Base-by-base conservation (phyloP, 1,140 invertebrate species). In the Atta cephalotes region DNA sequence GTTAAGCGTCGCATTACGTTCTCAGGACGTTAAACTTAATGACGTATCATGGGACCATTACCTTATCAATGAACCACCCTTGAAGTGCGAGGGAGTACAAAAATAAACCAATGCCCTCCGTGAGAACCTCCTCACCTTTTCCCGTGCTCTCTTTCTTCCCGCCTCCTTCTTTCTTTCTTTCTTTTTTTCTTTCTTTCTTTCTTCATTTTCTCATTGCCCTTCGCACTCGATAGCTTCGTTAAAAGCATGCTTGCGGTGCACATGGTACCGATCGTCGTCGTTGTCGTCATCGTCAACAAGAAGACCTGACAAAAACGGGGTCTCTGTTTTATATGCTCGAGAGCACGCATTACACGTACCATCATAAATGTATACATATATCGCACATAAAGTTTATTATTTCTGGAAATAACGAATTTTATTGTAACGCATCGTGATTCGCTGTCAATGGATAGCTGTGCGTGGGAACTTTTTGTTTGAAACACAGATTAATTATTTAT, bases 31-130 rank as follows among this genome's bases (percentile, higher is more conserved):
- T 91, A 71, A 85, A 80, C 82, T 87, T 58, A 78, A 88, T 56
- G 65, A 92, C 82, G 87, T 92, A 92, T 93, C 92, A 92, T 88
- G 89, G 84, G 87, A 78, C 91, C 87, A 93, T 94, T 93, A 93
- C 92, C 89, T 93, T 94, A 94, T 94, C 93, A 93, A 90, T 90
- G 89, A 86, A 78, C 90, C 85, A 91, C 90, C 90, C 92, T 88
- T 91, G 84, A 68, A 92, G 92, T 85, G 85, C 84, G 91, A 87
- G 88, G 88, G 92, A 89, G 92, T 87, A 89, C 88, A 85, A 93
- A 93, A 93, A 94, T 93, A 93, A 93, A 93, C 91, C 35, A 39
- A 86, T 49, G 81, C 74, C 31, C 71, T 85, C 53, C 65, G 80
- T 89, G 92, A 90, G 91, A 92, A 93, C 88, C 85, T 86, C 88